Evolutionary conservation across 1,140 invertebrate species (phyloP), one percentile per base, ranked within the genome.

Genomic region (Cydia amplana): DNA sequence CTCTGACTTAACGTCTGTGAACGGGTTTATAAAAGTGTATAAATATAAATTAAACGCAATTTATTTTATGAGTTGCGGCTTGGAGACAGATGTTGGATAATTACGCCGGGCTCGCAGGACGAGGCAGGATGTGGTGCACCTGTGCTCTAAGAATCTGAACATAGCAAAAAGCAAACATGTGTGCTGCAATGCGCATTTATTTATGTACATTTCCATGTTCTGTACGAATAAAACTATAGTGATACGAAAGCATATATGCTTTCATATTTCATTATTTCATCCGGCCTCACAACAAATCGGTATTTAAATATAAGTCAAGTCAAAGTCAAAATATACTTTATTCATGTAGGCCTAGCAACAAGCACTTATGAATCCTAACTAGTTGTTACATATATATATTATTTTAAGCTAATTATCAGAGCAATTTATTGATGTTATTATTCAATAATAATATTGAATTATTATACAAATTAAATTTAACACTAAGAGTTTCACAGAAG

Each of bases 71-170:
- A 74, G 28, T 23, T 12, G 18, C 32, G 55, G 25, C 23, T 12
- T 14, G 23, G 51, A 51, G 84, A 87, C 88, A 91, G 89, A 90
- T 91, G 89, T 88, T 83, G 80, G 79, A 79, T 83, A 88, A 86
- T 83, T 83, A 82, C 67, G 78, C 76, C 79, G 79, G 79, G 75
- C 78, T 80, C 79, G 81, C 78, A 79, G 74, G 78, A 77, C 67
- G 75, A 49, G 76, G 80, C 89, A 90, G 89, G 89, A 92, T 92
- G 90, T 78, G 74, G 74, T 78, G 84, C 90, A 91, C 90, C 90
- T 91, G 90, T 88, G 83, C 77, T 60, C 75, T 55, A 76, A 83
- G 81, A 81, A 86, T 83, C 83, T 81, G 73, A 79, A 79, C 77
- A 67, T 81, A 79, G 81, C 87, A 88, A 91, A 89, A 89, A 86